A percentile compares a stretch with the other conserved stretches of the same genome.
These are phyloP conservation scores for Junco hyemalis DNA, from an alignment of 2,113 vertebrate genomes.

Conservation along the genomic window DNA sequence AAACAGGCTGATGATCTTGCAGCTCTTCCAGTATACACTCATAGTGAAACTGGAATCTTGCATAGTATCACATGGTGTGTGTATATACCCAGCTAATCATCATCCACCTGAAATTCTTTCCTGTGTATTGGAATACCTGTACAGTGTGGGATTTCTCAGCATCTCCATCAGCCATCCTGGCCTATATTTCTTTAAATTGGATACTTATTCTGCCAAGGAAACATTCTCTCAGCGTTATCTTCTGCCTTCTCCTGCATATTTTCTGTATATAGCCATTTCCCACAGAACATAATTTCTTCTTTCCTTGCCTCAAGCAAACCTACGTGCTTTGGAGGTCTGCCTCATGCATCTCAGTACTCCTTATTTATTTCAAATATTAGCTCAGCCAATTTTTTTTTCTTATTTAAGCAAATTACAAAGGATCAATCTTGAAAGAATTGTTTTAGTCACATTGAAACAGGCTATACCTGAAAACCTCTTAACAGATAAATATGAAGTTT, in stretches of 20 bases:
- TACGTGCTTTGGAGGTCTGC: not conserved
- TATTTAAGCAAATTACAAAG: not conserved
- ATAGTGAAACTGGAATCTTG: not conserved
- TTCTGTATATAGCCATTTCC: not conserved
- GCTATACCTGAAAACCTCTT: not conserved
- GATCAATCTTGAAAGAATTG: not conserved
- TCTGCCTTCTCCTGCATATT: not conserved
- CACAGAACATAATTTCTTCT: not conserved
- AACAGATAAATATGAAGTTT: not conserved
- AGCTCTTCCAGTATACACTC: not conserved
- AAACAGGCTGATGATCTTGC: not conserved
- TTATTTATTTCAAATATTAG: not conserved
- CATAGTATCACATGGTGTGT: rapidly evolving
- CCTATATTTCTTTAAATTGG: not conserved
- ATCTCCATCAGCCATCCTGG: not conserved
- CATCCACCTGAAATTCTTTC: not conserved
- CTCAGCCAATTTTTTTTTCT: not conserved
- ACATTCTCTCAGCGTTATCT: not conserved
- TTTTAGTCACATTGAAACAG: not conserved
- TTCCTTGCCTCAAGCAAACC: not conserved
- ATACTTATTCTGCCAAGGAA: not conserved
- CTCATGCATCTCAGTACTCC: not conserved
- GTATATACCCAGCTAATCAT: not conserved
- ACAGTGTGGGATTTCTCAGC: not conserved
- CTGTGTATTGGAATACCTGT: not conserved